A percentile compares a stretch with the other conserved stretches of the same genome.
Conservation (phyloP, 2,113 vertebrate species). For the Leptobrachium leishanense region DNA sequence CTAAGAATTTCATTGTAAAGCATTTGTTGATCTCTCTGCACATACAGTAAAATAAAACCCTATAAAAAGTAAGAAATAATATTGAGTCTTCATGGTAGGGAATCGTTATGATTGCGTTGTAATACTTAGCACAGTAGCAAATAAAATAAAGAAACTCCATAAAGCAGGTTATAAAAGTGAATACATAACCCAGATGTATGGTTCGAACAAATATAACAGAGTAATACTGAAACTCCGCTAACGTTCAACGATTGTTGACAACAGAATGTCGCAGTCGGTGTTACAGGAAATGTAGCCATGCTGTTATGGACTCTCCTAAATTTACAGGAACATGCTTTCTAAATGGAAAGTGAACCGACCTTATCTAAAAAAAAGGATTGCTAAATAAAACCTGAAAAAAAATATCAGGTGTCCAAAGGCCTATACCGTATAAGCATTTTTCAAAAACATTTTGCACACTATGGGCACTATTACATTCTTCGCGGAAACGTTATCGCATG, state of each 20-base stretch:
- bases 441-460: no score
- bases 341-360: no score
- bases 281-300: background rate
- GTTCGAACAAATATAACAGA: background rate
- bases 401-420: no score
- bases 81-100: background rate
- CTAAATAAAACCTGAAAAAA: no score
- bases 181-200: constrained; percentile 13
- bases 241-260: background rate
- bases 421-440: no score
- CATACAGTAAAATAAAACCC: constrained; percentile 35
- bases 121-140: constrained; percentile 20
- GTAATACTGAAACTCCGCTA: background rate
- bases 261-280: background rate
- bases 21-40: constrained; percentile 13
- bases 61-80: constrained; percentile 19
- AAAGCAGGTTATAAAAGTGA: constrained; percentile 24
- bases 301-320: background rate
- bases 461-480: no score
- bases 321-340: background rate
- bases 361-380: no score
- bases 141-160: constrained; percentile 37
- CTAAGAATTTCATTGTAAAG: constrained; percentile 23
- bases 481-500: no score
- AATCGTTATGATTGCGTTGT: constrained; percentile 20